phyloP scores from a whole-genome alignment of 2,888 invertebrate genomes.

The Acanthococcus lagerstroemiae region DNA sequence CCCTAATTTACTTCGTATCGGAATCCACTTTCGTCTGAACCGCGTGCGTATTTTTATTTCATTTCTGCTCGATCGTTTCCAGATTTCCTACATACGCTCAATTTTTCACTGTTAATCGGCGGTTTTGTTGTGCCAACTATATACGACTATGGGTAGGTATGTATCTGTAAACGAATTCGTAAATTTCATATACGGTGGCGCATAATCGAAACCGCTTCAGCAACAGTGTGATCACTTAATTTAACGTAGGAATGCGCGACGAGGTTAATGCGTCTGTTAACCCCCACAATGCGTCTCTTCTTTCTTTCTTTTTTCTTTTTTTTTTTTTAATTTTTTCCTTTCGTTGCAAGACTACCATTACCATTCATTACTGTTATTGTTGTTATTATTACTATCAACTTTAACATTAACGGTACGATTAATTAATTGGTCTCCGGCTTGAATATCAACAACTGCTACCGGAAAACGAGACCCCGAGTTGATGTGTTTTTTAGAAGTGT shows the following conservation, averaged over 20 bases:
- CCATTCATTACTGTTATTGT: constrained; percentile 18
- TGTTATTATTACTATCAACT: constrained; percentile 18
- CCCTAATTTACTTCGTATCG: no score
- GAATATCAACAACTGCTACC: constrained; percentile 26
- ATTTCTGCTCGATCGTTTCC: no score
- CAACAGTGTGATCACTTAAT: constrained; percentile 17
- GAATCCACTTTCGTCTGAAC: no score
- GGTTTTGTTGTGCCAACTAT: no score
- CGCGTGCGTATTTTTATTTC: no score
- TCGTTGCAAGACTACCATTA: constrained; percentile 11
- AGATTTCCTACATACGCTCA: no score
- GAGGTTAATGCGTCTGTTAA: constrained; percentile 26
- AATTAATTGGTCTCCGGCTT: constrained; percentile 22
- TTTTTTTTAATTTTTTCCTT: neutral
- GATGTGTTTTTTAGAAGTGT: constrained; percentile 10
- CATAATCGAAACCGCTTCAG: no score
- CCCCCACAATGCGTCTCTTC: constrained; percentile 8
- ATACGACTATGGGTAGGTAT: no score
- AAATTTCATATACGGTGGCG: no score
- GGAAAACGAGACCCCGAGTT: constrained; percentile 11
- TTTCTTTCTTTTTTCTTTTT: neutral
- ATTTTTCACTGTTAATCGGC: no score
- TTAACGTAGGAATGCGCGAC: constrained; percentile 19
- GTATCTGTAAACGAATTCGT: no score
- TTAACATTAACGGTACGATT: constrained; percentile 19